A percentile compares a stretch with the other conserved stretches of the same genome.
phyloP scores from a whole-genome alignment of 2,797 vertebrate genomes.

The Falco rusticolus region DNA sequence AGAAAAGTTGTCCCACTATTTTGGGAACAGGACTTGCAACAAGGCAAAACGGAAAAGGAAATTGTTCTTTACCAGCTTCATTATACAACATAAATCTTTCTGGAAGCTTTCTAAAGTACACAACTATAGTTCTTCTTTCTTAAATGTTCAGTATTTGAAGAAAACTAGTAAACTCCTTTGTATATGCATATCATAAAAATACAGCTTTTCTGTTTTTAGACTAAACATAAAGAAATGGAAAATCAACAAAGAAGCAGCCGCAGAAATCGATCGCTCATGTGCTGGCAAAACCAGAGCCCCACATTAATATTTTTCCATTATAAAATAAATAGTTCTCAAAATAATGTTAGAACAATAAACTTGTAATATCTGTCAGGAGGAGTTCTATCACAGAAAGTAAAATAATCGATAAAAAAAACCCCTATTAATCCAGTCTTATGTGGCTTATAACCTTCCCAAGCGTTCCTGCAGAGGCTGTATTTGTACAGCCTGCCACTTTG shows the following conservation, averaged over 20 bases:
- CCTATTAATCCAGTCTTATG: neutral
- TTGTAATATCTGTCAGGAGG: neutral
- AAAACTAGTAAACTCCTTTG: neutral
- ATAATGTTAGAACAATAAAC: neutral
- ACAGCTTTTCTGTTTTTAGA: neutral
- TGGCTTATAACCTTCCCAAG: neutral
- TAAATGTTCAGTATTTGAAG: neutral
- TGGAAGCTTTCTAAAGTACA: neutral
- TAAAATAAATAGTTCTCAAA: constrained; percentile 1
- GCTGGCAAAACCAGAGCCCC: neutral
- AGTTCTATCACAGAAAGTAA: neutral
- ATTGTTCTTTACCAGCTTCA: neutral
- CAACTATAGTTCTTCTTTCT: neutral
- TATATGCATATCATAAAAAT: neutral
- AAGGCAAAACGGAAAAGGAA: neutral
- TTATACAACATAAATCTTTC: neutral
- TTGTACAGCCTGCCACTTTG: neutral
- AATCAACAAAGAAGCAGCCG: neutral
- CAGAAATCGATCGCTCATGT: neutral
- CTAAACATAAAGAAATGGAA: neutral
- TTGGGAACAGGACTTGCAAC: neutral
- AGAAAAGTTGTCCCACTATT: neutral
- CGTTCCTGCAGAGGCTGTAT: neutral
- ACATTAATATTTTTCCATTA: neutral
- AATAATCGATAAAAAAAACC: neutral